Conservation (phyloP, 2,888 invertebrate genomes). For the Aricia artaxerxes region DNA sequence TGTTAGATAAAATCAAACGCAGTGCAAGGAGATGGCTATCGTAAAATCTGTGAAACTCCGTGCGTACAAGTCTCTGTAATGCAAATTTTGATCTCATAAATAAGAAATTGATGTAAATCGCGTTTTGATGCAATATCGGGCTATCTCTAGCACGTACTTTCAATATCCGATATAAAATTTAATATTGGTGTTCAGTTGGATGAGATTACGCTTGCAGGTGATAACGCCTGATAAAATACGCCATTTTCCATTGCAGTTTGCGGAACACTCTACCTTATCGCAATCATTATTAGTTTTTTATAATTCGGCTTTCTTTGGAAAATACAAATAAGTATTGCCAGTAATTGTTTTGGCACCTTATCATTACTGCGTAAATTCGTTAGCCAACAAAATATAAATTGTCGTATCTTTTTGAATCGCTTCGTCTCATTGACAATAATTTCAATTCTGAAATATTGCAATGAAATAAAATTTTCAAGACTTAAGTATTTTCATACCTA, state of each 20-base stretch:
- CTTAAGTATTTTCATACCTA: neutral
- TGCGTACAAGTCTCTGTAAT: constrained; percentile 4
- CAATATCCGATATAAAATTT: constrained; percentile 30
- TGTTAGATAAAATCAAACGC: neutral
- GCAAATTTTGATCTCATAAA: constrained; percentile 15
- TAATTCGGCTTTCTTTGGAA: neutral
- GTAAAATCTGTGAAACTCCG: neutral
- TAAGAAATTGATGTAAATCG: constrained; percentile 25
- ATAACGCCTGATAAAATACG: constrained; percentile 40
- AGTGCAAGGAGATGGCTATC: neutral
- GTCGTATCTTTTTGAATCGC: neutral
- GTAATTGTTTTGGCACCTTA: neutral
- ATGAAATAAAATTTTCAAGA: too few species aligned
- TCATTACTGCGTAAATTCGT: neutral
- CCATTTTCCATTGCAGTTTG: constrained; percentile 37
- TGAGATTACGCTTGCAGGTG: constrained; percentile 41
- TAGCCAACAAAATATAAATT: neutral
- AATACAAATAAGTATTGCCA: neutral
- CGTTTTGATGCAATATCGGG: constrained; percentile 26
- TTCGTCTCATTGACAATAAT: neutral
- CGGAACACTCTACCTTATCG: constrained; percentile 37
- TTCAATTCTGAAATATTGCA: neutral
- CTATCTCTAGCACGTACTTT: constrained; percentile 25
- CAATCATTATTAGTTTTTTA: neutral
- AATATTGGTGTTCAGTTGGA: constrained; percentile 35